Conservation (phyloP, 2,888 invertebrate species). For the Drosophila peninsularis region DNA sequence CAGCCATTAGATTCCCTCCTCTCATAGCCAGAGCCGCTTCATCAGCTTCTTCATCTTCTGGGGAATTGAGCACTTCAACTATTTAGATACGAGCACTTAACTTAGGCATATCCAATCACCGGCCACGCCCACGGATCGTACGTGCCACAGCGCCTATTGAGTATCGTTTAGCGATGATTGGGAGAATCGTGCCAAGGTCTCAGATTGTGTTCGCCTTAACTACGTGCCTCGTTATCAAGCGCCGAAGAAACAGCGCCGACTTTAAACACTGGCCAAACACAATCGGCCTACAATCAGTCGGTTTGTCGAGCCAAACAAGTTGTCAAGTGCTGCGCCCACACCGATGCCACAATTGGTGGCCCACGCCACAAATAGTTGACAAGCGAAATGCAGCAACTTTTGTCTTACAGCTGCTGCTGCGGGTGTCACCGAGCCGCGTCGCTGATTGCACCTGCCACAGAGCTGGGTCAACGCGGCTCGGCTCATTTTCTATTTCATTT, state of each 20-base stretch:
- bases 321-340: constrained; percentile 45
- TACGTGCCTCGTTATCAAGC: constrained; percentile 70
- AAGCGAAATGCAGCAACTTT: constrained; percentile 35
- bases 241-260: constrained; percentile 23
- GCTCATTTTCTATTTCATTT: constrained; percentile 25
- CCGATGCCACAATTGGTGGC: constrained; percentile 44
- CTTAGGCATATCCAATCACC: constrained; percentile 18
- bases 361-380: constrained; percentile 27
- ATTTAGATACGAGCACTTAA: constrained; percentile 17
- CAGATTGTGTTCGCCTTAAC: constrained; percentile 68
- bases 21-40: background rate
- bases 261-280: constrained; percentile 30
- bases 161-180: constrained; percentile 31
- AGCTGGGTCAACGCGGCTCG: constrained; percentile 13
- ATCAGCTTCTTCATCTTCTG: constrained; percentile 9
- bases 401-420: constrained; percentile 24
- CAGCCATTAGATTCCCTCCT: background rate
- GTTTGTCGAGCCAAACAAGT: constrained; percentile 49
- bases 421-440: constrained; percentile 9
- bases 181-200: constrained; percentile 77
- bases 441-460: constrained; percentile 38
- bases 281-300: constrained; percentile 59
- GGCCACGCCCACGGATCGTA: constrained; percentile 47
- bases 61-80: constrained; percentile 15
- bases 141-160: constrained; percentile 55